Base-by-base conservation (phyloP, 2,888 invertebrate genomes). In the Teleiodes luculella region DNA sequence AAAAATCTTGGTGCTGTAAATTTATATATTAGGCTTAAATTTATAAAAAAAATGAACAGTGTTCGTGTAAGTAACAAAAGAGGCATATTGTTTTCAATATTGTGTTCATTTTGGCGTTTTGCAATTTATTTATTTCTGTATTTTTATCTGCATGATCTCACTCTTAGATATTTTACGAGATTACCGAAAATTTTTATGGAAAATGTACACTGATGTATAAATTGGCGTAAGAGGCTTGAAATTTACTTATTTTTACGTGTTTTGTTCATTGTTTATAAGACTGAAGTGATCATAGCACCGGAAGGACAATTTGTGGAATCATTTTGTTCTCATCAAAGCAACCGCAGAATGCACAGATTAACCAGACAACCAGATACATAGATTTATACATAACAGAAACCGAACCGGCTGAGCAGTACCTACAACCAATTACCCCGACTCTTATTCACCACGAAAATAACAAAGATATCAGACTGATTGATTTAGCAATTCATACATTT, bases 11-110 rank as follows among this genome's bases (percentile, higher is more conserved):
- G 89, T 89, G 89, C 89, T 89, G 89, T 86, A 87, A 89, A 89
- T 86, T 88, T 82, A 88, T 89, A 88, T 88, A 89, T 88, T 89
- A 88, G 88, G 88, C 87, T 88, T 89, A 88, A 89, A 87, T 85
- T 82, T 79, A 85, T 83, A 81, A 74, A 80, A 80, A 82, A 78
- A 75, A 67, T 31, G 78, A 84, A 83, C 76, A 72, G 79, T 86
- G 86, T 88, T 88, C 86, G 85, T 81, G 74, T 86, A 86, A 82
- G 87, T 80, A 86, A 86, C 85, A 76, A 80, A 84, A 83, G 88
- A 88, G 89, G 87, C 89, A 83, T 87, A 86, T 86, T 84, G 71
- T 80, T 86, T 87, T 80, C 69, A 81, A 79, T 65, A 66, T 86
- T 89, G 89, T 89, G 89, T 89, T 89, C 89, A 88, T 86, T 81